A percentile compares a stretch with the other conserved stretches of the same genome.
phyloP scores from a whole-genome alignment of 2,113 vertebrate genomes.

The Ciconia stormi region DNA sequence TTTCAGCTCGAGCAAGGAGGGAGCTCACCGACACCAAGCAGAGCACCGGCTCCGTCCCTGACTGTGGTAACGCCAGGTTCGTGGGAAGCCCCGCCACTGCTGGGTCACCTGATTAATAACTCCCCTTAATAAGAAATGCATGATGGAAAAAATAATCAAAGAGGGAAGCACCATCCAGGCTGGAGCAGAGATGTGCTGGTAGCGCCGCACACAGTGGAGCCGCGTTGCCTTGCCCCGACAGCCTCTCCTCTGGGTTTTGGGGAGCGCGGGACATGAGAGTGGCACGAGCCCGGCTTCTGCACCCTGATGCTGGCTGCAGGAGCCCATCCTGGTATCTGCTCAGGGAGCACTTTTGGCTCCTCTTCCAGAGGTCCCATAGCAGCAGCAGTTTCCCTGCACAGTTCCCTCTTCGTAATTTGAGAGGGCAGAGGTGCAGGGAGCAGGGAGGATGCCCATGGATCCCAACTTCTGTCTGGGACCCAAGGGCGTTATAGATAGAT shows the following conservation, averaged over 20 bases:
- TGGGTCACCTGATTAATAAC: background rate
- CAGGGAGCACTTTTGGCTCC: background rate
- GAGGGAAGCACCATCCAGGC: accelerated
- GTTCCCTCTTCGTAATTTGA: background rate
- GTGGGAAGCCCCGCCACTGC: accelerated
- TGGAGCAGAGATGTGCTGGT: background rate
- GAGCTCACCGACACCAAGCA: background rate
- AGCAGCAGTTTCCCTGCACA: background rate
- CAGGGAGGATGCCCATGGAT: background rate
- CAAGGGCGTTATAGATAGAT: background rate
- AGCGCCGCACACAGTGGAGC: accelerated
- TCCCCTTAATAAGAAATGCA: background rate
- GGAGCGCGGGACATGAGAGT: accelerated
- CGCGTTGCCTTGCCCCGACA: background rate
- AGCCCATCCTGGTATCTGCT: background rate
- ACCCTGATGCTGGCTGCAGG: background rate
- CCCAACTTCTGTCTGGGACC: background rate
- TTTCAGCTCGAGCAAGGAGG: background rate
- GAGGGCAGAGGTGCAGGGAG: background rate
- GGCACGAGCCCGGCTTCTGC: background rate
- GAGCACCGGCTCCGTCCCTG: background rate
- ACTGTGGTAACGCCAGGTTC: background rate
- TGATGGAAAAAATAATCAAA: background rate
- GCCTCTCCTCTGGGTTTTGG: background rate
- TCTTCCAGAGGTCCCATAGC: background rate